A percentile compares a stretch with the other conserved stretches of the same genome.
Evolutionary conservation across 2,113 vertebrate species (phyloP).

Genomic region (Cromileptes altivelis): DNA sequence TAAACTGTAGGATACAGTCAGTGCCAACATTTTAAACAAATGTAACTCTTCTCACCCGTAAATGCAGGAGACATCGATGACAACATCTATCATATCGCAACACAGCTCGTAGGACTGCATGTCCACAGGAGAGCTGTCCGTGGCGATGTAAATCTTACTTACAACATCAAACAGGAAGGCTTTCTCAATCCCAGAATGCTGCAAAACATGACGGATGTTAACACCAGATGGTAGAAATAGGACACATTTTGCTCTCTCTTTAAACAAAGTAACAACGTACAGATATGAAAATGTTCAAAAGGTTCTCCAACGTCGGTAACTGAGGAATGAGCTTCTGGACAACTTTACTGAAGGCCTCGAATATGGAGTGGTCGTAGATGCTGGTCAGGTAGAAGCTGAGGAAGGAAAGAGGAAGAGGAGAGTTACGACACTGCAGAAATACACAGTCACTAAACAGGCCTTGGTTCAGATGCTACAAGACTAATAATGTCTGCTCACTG

Average conservation of each 20-base stretch:
- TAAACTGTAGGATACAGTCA: background rate
- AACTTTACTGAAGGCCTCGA: constrained; percentile 99
- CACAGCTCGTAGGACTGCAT: constrained; percentile 98
- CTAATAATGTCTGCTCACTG: background rate
- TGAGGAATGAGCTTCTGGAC: constrained; percentile 98
- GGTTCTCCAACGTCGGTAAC: constrained; percentile 96
- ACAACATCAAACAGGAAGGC: constrained; percentile 98
- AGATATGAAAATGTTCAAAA: constrained; percentile 98
- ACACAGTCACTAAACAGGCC: background rate
- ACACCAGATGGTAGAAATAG: background rate
- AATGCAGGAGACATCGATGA: constrained; percentile 97
- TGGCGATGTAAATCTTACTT: constrained; percentile 98
- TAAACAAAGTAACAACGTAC: constrained; percentile 81
- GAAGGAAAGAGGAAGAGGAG: constrained; percentile 9
- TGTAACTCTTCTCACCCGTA: constrained; percentile 88
- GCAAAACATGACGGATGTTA: constrained; percentile 42
- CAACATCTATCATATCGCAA: constrained; percentile 98
- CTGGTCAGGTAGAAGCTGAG: constrained; percentile 98
- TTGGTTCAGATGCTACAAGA: background rate
- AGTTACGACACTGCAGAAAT: background rate
- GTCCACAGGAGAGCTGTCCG: constrained; percentile 97
- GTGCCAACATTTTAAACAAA: background rate
- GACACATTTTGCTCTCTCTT: background rate
- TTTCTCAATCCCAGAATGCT: constrained; percentile 99
- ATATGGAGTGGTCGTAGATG: constrained; percentile 99